These are phyloP conservation scores for Esox niger DNA, from an alignment of 2,113 vertebrate species.

Conservation along the genomic window DNA sequence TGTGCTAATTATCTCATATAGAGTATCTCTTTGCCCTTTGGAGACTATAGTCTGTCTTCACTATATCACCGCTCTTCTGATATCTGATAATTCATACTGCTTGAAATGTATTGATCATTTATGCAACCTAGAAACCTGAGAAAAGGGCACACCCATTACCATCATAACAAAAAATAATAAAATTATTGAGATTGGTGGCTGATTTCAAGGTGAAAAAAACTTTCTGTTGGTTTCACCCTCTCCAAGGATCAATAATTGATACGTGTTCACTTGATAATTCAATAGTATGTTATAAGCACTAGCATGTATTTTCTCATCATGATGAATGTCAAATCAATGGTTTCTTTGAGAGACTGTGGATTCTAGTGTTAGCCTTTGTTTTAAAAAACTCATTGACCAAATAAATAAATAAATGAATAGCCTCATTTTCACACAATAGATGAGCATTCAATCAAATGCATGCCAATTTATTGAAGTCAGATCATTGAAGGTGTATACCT, in stretches of 20 bases:
- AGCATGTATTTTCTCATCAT: slow-evolving; percentile 8
- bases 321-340: slow-evolving; percentile 38
- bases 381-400: slow-evolving; percentile 56
- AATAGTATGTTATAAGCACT: slow-evolving; percentile 19
- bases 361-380: slow-evolving; percentile 13
- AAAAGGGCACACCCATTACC: slow-evolving; percentile 62
- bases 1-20: slow-evolving; percentile 45
- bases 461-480: slow-evolving; percentile 73
- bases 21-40: slow-evolving; percentile 57
- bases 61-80: slow-evolving; percentile 43
- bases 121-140: slow-evolving; percentile 44
- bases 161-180: slow-evolving; percentile 38
- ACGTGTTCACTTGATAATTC: slow-evolving; percentile 19
- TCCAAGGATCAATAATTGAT: slow-evolving; percentile 9
- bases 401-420: slow-evolving; percentile 56
- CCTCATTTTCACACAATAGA: slow-evolving; percentile 65
- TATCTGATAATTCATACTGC: slow-evolving; percentile 54
- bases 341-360: slow-evolving; percentile 24
- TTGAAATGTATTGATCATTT: slow-evolving; percentile 58
- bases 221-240: slow-evolving; percentile 22
- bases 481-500: slow-evolving; percentile 68
- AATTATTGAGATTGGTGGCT: slow-evolving; percentile 18
- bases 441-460: slow-evolving; percentile 67
- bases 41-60: slow-evolving; percentile 49
- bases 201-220: slow-evolving; percentile 20